These are phyloP conservation scores for Chitala chitala DNA, from an alignment of 2,113 vertebrate genomes.

Conservation along the genomic window DNA sequence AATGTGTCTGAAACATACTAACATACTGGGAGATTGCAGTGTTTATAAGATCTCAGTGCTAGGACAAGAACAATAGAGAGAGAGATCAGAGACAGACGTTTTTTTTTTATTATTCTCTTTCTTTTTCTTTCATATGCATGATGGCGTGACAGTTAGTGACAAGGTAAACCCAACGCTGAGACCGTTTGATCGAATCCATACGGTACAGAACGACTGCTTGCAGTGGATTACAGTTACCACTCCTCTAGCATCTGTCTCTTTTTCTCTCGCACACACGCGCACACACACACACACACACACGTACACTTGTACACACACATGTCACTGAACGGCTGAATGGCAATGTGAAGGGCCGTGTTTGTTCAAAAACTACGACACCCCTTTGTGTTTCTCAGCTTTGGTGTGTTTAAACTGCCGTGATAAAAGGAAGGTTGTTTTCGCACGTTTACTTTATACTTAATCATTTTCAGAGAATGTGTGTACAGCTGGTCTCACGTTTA, in stretches of 20 bases:
- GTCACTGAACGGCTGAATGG: too few species aligned
- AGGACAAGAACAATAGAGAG: neutral
- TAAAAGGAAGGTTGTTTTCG: too few species aligned
- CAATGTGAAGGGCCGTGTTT: too few species aligned
- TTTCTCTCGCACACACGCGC: neutral
- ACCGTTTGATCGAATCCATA: neutral
- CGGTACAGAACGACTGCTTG: neutral
- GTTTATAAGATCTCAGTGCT: neutral
- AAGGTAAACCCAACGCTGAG: neutral
- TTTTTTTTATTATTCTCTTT: neutral
- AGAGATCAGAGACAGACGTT: neutral
- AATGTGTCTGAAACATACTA: neutral
- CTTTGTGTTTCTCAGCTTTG: too few species aligned
- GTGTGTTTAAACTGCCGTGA: too few species aligned
- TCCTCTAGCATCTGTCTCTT: neutral
- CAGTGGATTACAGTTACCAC: neutral
- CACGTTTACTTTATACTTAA: too few species aligned
- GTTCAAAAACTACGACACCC: too few species aligned
- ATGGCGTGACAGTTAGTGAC: neutral
- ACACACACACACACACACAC: conserved; percentile 1
- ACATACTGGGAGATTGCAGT: neutral
- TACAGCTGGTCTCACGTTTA: too few species aligned
- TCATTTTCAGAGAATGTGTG: too few species aligned
- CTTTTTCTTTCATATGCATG: neutral
- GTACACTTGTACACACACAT: neutral